These are phyloP conservation scores for Rhadina sibilatrix DNA, from an alignment of 2,113 vertebrate genomes.

Conservation along the genomic window DNA sequence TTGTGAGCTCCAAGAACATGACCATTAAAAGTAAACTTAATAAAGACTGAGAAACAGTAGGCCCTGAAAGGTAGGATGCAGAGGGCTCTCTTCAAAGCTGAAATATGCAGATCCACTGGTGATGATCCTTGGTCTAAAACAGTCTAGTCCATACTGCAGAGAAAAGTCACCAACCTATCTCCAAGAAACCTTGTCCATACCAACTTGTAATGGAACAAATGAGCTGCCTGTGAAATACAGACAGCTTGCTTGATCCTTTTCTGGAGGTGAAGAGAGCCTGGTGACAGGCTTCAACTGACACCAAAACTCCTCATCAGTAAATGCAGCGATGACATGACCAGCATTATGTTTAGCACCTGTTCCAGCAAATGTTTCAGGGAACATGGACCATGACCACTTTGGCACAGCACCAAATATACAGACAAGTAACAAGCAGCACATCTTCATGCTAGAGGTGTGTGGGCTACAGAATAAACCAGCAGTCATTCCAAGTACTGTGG, in stretches of 20 bases:
- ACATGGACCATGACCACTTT: neutral
- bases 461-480: neutral
- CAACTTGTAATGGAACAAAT: neutral
- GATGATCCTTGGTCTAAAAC: neutral
- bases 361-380: neutral
- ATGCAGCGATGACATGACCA: neutral
- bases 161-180: neutral
- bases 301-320: neutral
- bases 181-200: neutral
- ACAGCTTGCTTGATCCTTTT: neutral
- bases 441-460: neutral
- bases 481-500: neutral
- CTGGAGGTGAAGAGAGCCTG: neutral
- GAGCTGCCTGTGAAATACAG: neutral
- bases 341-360: neutral
- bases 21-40: neutral
- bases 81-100: neutral
- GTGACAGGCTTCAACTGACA: neutral
- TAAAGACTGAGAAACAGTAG: neutral
- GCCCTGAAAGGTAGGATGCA: neutral
- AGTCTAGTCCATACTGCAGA: neutral
- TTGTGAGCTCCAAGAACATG: neutral
- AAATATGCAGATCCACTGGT: neutral
- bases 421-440: neutral
- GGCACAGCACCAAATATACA: neutral